Conservation (phyloP, 2,113 vertebrate species). For the Telmatochromis sp. region DNA sequence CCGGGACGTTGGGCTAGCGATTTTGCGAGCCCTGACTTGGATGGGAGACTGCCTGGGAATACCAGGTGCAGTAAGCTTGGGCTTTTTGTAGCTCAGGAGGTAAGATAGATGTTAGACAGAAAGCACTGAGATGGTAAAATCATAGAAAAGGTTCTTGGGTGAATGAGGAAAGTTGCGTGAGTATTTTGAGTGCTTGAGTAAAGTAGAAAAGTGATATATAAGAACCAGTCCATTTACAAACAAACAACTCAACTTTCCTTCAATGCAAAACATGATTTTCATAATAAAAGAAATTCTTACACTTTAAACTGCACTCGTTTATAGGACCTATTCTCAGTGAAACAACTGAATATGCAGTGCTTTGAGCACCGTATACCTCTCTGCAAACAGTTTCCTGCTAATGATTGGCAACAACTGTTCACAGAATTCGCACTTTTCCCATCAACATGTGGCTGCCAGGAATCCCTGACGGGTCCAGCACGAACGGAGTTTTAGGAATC, state of each 20-base stretch:
- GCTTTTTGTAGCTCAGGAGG: too few relatives aligned
- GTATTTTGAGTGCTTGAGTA: neutral
- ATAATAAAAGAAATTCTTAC: neutral
- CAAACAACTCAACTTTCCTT: neutral
- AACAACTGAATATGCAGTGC: neutral
- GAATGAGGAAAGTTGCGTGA: neutral
- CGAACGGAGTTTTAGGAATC: neutral
- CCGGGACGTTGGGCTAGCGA: too few relatives aligned
- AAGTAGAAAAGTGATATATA: neutral
- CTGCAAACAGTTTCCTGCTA: neutral
- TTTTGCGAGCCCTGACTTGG: too few relatives aligned
- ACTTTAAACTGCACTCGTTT: neutral
- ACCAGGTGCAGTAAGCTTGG: too few relatives aligned
- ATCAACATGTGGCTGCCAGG: neutral
- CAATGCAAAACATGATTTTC: neutral
- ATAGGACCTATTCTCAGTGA: neutral
- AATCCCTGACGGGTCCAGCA: fast-evolving
- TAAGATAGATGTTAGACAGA: neutral
- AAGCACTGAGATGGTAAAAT: neutral
- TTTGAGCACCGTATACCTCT: neutral
- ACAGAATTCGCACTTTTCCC: neutral
- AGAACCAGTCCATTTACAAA: neutral
- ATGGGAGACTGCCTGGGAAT: too few relatives aligned
- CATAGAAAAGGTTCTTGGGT: neutral
- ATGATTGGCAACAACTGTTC: neutral